phyloP scores from a whole-genome alignment of 2,888 invertebrate genomes.

The Pterostichus niger region DNA sequence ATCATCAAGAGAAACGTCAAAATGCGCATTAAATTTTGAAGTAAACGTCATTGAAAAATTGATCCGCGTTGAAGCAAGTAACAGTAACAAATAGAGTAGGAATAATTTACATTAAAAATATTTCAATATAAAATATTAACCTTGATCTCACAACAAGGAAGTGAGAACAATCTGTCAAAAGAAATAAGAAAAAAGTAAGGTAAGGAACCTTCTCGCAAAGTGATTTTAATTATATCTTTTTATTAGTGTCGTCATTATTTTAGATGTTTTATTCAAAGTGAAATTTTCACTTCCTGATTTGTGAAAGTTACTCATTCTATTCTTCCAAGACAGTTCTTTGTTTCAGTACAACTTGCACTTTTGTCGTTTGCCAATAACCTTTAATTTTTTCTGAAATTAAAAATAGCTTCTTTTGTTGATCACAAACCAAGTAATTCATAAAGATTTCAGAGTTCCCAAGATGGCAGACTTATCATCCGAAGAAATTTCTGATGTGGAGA shows the following conservation, averaged over 20 bases:
- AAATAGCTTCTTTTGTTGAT: conserved; percentile 47
- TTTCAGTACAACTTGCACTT: conserved; percentile 63
- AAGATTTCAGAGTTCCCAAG: conserved; percentile 9
- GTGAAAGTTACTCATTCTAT: conserved; percentile 61
- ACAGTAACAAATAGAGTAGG: conserved; percentile 54
- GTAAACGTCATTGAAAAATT: conserved; percentile 66
- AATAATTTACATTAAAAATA: conserved; percentile 45
- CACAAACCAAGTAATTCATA: conserved; percentile 1
- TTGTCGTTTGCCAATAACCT: conserved; percentile 46
- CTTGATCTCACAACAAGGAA: conserved; percentile 56
- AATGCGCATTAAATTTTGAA: conserved; percentile 65
- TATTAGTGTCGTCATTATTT: conserved; percentile 30
- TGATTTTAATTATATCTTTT: conserved; percentile 7
- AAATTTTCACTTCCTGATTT: conserved; percentile 66
- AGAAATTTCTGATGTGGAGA: conserved; percentile 66
- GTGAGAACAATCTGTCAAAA: conserved; percentile 44
- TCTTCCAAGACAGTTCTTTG: conserved; percentile 57
- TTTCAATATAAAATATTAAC: conserved; percentile 56
- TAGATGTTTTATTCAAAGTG: conserved; percentile 50
- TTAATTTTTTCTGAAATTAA: conserved; percentile 50
- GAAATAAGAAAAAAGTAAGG: conserved; percentile 44
- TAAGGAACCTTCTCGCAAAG: conserved; percentile 28
- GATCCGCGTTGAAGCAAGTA: conserved; percentile 64
- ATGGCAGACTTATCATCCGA: conserved; percentile 63
- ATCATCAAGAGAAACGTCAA: conserved; percentile 55